phyloP scores from a whole-genome alignment of 2,113 vertebrate genomes.

The Acrocephalus kingi region DNA sequence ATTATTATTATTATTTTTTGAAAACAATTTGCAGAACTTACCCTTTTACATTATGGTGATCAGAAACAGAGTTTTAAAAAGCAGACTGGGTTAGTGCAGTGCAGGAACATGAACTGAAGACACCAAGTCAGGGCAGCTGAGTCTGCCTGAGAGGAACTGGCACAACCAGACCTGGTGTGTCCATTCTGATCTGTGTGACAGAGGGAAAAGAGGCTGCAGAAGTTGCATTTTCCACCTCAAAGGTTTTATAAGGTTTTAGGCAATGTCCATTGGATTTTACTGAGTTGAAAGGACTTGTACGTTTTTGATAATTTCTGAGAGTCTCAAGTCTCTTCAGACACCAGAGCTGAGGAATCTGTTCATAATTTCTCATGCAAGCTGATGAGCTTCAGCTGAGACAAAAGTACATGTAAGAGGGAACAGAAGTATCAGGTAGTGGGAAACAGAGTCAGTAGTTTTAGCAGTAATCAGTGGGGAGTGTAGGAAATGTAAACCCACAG shows the following conservation, averaged over 20 bases:
- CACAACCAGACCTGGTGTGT: not conserved
- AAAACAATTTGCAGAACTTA: not conserved
- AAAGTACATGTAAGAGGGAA: not conserved
- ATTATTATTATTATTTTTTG: not conserved
- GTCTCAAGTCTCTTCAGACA: not conserved
- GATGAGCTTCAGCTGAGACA: not conserved
- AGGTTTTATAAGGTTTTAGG: not conserved
- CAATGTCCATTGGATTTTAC: not conserved
- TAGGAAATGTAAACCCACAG: not conserved
- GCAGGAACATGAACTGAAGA: not conserved
- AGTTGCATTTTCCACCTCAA: not conserved
- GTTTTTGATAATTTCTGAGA: not conserved
- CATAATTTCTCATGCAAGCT: not conserved
- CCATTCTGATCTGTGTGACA: not conserved
- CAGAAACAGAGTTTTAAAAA: not conserved
- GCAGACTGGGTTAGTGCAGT: not conserved
- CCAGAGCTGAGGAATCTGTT: not conserved
- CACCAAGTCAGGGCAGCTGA: not conserved
- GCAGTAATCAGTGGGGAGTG: not conserved
- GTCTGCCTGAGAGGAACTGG: not conserved
- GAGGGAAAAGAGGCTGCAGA: not conserved
- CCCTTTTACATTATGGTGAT: rapidly evolving
- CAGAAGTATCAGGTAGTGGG: not conserved
- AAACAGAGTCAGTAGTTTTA: not conserved
- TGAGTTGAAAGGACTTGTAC: not conserved